Conservation (phyloP, 2,888 invertebrate species). For the Cistogaster globosa region DNA sequence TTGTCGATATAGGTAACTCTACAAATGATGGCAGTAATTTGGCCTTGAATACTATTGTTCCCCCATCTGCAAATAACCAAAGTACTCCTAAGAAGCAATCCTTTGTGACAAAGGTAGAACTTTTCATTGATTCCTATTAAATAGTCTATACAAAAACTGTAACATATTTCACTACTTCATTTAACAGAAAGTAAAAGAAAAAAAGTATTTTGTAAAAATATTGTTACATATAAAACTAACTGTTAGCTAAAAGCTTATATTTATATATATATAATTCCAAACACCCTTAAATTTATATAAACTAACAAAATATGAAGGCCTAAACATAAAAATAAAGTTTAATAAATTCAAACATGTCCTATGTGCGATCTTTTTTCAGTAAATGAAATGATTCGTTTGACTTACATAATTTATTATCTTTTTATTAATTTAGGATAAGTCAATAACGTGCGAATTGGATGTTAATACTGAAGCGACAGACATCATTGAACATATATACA, state of each 20-base stretch:
- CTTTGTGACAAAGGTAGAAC: slow-evolving; percentile 81
- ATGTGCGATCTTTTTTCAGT: background rate
- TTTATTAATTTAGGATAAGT: slow-evolving; percentile 51
- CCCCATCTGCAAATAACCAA: slow-evolving; percentile 76
- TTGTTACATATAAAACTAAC: too few relatives aligned
- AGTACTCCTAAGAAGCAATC: slow-evolving; percentile 80
- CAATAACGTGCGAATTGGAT: slow-evolving; percentile 28
- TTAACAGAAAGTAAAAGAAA: background rate
- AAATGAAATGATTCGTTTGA: background rate
- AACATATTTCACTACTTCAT: background rate
- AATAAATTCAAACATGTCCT: slow-evolving; percentile 4
- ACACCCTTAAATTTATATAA: too few relatives aligned
- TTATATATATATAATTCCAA: background rate
- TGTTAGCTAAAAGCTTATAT: background rate
- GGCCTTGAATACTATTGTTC: slow-evolving; percentile 70
- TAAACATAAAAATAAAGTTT: slow-evolving; percentile 8
- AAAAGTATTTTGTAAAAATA: too few relatives aligned
- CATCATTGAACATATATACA: slow-evolving; percentile 68
- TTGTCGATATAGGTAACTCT: slow-evolving; percentile 67
- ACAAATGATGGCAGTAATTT: slow-evolving; percentile 66
- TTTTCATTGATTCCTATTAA: slow-evolving; percentile 81
- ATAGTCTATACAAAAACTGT: slow-evolving; percentile 21
- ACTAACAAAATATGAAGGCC: background rate
- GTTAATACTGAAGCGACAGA: background rate
- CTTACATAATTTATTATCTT: slow-evolving; percentile 13